Evolutionary conservation across 2,113 vertebrate genomes (phyloP), one percentile per base, ranked within the genome.

Genomic region (Callipepla squamata): DNA sequence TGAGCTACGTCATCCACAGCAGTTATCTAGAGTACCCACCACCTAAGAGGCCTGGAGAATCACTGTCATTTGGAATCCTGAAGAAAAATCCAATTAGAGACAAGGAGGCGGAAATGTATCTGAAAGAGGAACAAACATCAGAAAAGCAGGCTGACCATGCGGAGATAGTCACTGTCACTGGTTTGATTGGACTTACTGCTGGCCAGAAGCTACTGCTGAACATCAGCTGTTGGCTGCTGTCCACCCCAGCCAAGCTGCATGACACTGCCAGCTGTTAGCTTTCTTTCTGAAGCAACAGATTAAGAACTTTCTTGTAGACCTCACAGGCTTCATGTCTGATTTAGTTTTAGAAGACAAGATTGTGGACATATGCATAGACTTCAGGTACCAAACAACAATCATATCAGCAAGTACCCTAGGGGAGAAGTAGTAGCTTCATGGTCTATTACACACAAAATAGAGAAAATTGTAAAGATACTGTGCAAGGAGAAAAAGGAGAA

Each of bases 401-500:
- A 36, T 73, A 94, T 91, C 77, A 92, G 89, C 86, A 86, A 90
- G 96, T 90, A 67, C 87, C 45, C 0, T 18, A 84, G 68, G 86
- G 70, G 63, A 97, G 89, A 88, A 80, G 65, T 94, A 95, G 95
- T 80, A 97, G 95, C 78, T 93, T 44, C 79, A 59, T 5, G n/a
- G 88, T 89, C 95, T 85, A 92, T 97, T 96, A 97, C 95, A 94
- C 81, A 91, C 72, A 85, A 92, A 89, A 85, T 55, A 50, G 81
- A 91, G 95, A 97, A 96, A 95, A 97, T n/a, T 15, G 95, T 96
- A 96, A 95, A 85, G 89, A 91, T 96, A 97, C 89, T 7, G 14
- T 96, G 96, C 96, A 97, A 97, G 96, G 90, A 91, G 94, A 96
- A 97, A 70, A 97, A 76, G 94, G 25, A 95, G 90, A 94, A 94